Base-by-base conservation (phyloP, 2,797 vertebrate genomes). In the Apogon talboti region DNA sequence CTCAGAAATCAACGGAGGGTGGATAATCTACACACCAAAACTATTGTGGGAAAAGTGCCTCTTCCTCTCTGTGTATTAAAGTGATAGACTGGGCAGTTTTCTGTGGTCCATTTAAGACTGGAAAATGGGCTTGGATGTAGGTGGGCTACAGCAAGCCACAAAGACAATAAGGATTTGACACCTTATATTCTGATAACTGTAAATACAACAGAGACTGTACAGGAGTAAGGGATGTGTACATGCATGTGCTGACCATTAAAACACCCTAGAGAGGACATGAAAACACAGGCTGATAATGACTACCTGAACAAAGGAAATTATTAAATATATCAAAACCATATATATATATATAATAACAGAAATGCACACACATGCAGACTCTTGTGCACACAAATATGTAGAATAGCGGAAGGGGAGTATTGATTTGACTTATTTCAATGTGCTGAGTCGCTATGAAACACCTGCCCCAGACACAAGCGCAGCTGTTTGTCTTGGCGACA, bases 401-500 rank as follows among this genome's bases (percentile, higher is more conserved):
- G 21, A 63, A 28, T 59, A 35, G 74, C 1, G 73, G 68, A 74
- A 68, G 72, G 52, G 57, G 50, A 67, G 61, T 88, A 91, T 90
- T 85, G 91, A 92, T 92, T 89, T 80, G 86, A 82, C 84, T 91
- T 79, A 90, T 91, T 87, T 89, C 81, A 87, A 83, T 79, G 86
- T 89, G 91, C 83, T 89, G 82, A 88, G 81, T 84, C 54, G 76
- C 84, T 76, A 78, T 88, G 83, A 90, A 92, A 82, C 89, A 89
- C 86, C 90, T 90, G 89, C 89, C 82, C 75, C 76, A 70, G 73
- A 92, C 86, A 88, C 74, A 55, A 89, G 79, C 86, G 73, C 91
- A 93, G 91, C 91, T 92, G 92, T 92, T 91, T 90, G 87, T 85
- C 89, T 92, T 90, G 88, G 88, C 89, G 78, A 86, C 82, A 86